Base-by-base conservation (phyloP, 2,797 vertebrate genomes). In the Sphaeramia orbicularis region DNA sequence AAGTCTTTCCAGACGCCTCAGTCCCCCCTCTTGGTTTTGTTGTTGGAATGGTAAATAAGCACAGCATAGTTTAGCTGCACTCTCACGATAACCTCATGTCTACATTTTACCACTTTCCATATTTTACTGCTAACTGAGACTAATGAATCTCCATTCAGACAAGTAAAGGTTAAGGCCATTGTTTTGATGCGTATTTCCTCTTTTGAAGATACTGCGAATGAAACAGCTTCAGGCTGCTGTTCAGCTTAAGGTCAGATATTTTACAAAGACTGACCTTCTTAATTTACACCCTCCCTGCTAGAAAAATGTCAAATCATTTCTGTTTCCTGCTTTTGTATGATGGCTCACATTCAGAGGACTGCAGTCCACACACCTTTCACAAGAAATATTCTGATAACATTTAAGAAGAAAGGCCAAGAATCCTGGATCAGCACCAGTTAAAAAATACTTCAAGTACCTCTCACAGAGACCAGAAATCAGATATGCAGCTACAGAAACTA, bases 221-320 rank as follows among this genome's bases (percentile, higher is more conserved):
- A 83, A 90, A 84, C 18, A 13, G 64, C 75, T 74, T 44, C 76
- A 87, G 75, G 66, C 62, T 64, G 57, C 51, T 74, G 65, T 76
- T 71, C 36, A 59, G 61, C 11, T 71, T 72, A 90, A 90, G 79
- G 76, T 76, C 82, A 86, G 51, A 81, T 75, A 61, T 73, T 86
- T 80, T 71, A 75, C 81, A 65, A 84, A 77, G 60, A 14, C 49
- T 86, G 84, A 92, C 88, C 87, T 92, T 92, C 92, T 86, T 57
- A 65, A 71, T 79, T 83, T 80, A 52, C 81, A 71, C 67, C 80
- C 79, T 72, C 74, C 86, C 80, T 45, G 65, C 66, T 83, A 72
- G 81, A 72, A 83, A 92, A 89, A 89, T 82, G 84, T 80, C 80
- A 89, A 76, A 64, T 32, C 42, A 19, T 47, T 48, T 72, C 72